phyloP scores from a whole-genome alignment of 2,888 invertebrate genomes.

The Hirudinaria manillensis region DNA sequence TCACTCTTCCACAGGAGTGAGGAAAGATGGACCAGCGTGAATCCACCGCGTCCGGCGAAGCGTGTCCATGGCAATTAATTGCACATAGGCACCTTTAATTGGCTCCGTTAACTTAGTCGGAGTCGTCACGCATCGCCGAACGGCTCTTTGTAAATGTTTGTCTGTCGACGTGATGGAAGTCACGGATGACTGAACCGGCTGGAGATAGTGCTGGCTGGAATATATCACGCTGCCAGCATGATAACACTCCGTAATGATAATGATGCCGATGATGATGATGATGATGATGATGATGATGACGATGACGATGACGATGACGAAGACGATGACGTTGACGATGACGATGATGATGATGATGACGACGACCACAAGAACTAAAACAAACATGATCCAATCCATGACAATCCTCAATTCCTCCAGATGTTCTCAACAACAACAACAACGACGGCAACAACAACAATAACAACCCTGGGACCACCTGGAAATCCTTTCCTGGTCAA shows the following conservation, averaged over 20 bases:
- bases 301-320: no score
- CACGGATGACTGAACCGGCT: no score
- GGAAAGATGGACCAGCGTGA: no score
- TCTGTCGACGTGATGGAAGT: no score
- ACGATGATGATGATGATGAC: neutral
- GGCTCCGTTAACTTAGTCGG: no score
- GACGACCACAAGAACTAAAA: neutral
- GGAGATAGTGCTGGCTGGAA: no score
- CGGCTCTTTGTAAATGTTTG: no score
- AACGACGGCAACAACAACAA: neutral
- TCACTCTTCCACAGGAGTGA: neutral
- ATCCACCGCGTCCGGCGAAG: no score
- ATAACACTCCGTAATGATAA: neutral
- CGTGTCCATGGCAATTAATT: no score
- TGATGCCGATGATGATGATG: neutral
- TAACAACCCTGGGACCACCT: neutral
- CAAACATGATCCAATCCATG: neutral
- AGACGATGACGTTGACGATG: neutral
- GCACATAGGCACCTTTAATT: no score
- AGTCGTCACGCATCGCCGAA: no score
- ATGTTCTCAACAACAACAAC: neutral
- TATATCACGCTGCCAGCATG: no score
- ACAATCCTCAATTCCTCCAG: neutral
- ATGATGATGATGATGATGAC: neutral
- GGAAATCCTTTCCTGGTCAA: neutral